Percentiles rank a stretch among this genome's conserved stretches.
Evolutionary conservation across 2,113 vertebrate genomes (phyloP).

Genomic region (Panurus biarmicus): DNA sequence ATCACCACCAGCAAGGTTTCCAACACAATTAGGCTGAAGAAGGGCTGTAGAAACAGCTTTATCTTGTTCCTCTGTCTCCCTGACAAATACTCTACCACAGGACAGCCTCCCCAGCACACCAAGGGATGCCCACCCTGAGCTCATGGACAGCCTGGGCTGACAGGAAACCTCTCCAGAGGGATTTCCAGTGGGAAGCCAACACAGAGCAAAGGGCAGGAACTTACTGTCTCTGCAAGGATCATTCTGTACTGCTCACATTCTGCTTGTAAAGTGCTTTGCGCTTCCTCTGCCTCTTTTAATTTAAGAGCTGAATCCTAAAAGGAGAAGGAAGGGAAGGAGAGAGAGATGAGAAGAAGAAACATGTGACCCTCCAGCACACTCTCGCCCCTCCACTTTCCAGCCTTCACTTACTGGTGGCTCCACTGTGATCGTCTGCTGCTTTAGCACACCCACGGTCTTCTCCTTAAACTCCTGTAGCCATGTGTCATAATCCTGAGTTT

Average conservation of each 20-base stretch:
- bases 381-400: not conserved
- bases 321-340: not conserved
- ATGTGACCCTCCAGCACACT: not conserved
- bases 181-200: not conserved
- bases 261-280: slow-evolving; percentile 78
- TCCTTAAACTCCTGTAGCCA: slow-evolving; percentile 85
- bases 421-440: slow-evolving; percentile 27
- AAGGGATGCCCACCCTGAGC: not conserved
- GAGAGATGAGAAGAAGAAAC: not conserved
- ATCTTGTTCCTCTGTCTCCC: not conserved
- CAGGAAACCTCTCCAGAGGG: not conserved
- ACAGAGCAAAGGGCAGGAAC: not conserved
- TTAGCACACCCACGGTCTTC: slow-evolving; percentile 68
- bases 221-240: slow-evolving; percentile 89
- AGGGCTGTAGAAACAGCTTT: not conserved
- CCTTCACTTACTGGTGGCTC: slow-evolving; percentile 61
- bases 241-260: slow-evolving; percentile 93
- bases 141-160: not conserved
- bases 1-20: not conserved
- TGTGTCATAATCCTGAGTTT: slow-evolving; percentile 58
- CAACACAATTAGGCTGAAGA: not conserved
- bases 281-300: slow-evolving; percentile 83
- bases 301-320: slow-evolving; percentile 78
- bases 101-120: not conserved
- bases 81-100: not conserved